Base-by-base conservation (phyloP, 1,140 invertebrate species). In the Brachionus plicatilis region DNA sequence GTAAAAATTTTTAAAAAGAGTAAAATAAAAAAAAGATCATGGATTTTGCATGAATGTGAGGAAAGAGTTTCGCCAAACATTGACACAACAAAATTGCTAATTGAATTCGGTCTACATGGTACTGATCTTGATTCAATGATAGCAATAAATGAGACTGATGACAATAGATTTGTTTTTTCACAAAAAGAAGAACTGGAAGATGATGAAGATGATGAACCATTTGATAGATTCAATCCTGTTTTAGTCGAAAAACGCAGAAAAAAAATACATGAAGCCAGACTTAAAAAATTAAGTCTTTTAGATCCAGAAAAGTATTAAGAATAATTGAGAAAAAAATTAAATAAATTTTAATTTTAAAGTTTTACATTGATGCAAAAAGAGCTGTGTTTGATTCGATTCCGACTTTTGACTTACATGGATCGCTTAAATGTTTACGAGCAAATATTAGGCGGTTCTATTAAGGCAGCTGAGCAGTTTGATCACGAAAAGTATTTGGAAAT, bases 21-120 rank as follows among this genome's bases (percentile, higher is more conserved):
- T 84, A 95, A 95, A 91, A 93, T 95, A 56, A 92, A 91, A 11
- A 94, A 94, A 89, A 91, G 93, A 87, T 92, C 92, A n/a, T 95
- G 94, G 94, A 93, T 94, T 27, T 89, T 95, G 6, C 93, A 94
- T 87, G 94, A 95, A 89, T 95, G 94, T 87, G 90, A 93, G 85
- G 93, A 93, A 85, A 88, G 94, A 86, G 92, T 95, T 45, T 93
- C 94, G 0, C 92, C 94, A 80, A 92, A 92, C 84, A 91, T 94
- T 50, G 91, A 92, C 86, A 93, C 94, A 56, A 93, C 93, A 45
- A 90, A 91, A 86, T 93, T 94, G 87, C 89, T 95, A 41, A 89
- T 95, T 11, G 90, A 93, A 85, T 94, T 94, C 89, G 94, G 94
- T 4, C 89, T 95, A 6, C 88, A 90, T 85, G 91, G 93, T 29